Conservation (phyloP, 2,888 invertebrate species). For the Phaonia tiefii region DNA sequence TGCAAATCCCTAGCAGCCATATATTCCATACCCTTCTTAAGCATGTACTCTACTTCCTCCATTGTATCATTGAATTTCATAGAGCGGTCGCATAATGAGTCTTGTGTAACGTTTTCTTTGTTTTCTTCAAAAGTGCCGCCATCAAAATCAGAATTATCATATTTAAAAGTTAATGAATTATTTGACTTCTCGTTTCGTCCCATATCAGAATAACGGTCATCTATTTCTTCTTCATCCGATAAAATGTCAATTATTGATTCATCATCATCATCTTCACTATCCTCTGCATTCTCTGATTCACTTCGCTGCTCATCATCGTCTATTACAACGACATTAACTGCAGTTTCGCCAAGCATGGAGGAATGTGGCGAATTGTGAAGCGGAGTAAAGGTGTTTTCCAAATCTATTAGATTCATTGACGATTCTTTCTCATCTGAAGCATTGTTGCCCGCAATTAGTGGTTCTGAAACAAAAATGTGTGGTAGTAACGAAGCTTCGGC, state of each 20-base stretch:
- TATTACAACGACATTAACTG: constrained; percentile 2
- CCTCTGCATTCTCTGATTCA: constrained; percentile 43
- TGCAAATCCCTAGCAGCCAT: constrained; percentile 68
- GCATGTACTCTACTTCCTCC: constrained; percentile 80
- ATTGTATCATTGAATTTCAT: constrained; percentile 80
- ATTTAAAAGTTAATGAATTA: too few species aligned
- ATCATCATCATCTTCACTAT: constrained; percentile 69
- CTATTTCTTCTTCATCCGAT: constrained; percentile 20
- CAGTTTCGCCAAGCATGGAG: constrained; percentile 20
- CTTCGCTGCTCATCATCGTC: neutral
- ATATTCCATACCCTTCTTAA: constrained; percentile 78
- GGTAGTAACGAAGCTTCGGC: neutral
- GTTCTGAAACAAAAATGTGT: neutral
- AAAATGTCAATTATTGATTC: constrained; percentile 17
- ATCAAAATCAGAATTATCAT: constrained; percentile 34
- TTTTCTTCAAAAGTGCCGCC: constrained; percentile 55
- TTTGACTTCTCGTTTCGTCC: constrained; percentile 42
- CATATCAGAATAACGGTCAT: constrained; percentile 8
- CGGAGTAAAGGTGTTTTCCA: constrained; percentile 68
- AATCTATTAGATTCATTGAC: constrained; percentile 70
- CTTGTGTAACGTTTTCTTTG: constrained; percentile 69
- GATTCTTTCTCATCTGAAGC: constrained; percentile 64
- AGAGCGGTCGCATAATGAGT: constrained; percentile 65
- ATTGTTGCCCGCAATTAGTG: too few species aligned
- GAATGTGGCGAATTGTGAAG: constrained; percentile 31